phyloP scores from a whole-genome alignment of 2,888 invertebrate species.

The Globia sparganii region DNA sequence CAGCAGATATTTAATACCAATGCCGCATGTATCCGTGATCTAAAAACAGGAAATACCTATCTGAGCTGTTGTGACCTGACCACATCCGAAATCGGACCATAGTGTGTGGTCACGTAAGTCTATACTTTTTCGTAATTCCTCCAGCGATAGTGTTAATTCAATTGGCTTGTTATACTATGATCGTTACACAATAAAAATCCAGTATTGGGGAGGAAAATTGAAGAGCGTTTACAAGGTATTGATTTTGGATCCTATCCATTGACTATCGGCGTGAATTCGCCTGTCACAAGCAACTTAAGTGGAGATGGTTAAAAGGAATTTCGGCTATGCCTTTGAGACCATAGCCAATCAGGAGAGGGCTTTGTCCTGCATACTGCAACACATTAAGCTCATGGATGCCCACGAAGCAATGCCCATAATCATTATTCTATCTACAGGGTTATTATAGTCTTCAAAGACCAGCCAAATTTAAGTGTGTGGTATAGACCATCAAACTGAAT shows the following conservation, averaged over 20 bases:
- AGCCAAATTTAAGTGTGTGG: too few relatives aligned
- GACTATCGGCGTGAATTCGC: neutral
- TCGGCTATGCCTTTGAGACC: neutral
- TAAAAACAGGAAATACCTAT: slow-evolving; percentile 23
- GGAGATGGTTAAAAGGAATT: neutral
- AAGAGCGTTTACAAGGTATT: neutral
- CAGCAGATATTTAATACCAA: slow-evolving; percentile 1
- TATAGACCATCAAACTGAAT: too few relatives aligned
- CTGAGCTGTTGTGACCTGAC: slow-evolving; percentile 17
- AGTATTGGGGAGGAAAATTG: neutral
- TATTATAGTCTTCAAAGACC: too few relatives aligned
- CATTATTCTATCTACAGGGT: neutral
- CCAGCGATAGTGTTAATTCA: slow-evolving; percentile 5
- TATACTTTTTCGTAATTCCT: slow-evolving; percentile 15
- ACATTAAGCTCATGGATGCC: neutral
- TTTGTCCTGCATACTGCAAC: neutral
- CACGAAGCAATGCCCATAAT: neutral
- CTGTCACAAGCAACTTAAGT: neutral
- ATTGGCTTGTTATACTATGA: neutral
- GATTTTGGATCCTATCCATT: neutral
- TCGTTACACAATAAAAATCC: neutral
- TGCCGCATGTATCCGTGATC: neutral
- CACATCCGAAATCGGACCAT: slow-evolving; percentile 48
- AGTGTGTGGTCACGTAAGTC: slow-evolving; percentile 30
- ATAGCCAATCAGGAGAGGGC: neutral